Base-by-base conservation (phyloP, 1,140 invertebrate species). In the Pogonognathellus flavescens region DNA sequence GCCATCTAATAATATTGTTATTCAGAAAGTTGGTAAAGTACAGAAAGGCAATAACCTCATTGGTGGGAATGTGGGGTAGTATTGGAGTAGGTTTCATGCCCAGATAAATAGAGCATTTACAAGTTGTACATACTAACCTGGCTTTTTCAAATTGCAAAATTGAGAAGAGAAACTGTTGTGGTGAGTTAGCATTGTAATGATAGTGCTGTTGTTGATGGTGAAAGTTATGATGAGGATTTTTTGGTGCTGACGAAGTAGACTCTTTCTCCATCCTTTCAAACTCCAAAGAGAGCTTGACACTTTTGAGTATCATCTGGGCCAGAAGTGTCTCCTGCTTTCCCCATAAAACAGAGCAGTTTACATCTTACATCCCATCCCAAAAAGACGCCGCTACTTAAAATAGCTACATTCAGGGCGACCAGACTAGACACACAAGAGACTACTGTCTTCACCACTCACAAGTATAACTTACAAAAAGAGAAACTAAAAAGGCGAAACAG, bases 241-340 rank as follows among this genome's bases (percentile, higher is more conserved):
- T 55, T 9, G 55, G 80, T 8, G 60, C 22, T 66, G 60, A 59
- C 11, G 60, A 55, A 52, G 86, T 55, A 13, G 80, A 80, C 49
- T 83, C 57, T 10, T 20, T 85, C 52, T 82, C 86, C 84, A 84
- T 84, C 52, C 57, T 84, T 18, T 88, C 85, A 66, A 87, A 80
- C 60, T 88, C 88, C 60, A 88, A 59, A 10, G 83, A 72, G 50
- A 88, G 66, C 59, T 87, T 87, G 6, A 88, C 87, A 80, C 86
- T 88, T 82, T 86, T 85, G 18, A 88, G 59, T 52, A 88, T 87
- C 87, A 87, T 86, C 60, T 88, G 88, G 49, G 88, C 86, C 50
- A 88, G 60, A n/a, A 88, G 84, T 50, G 84, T 87, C 80, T 88
- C 88, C 88, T 88, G 70, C 11, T 57, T 50, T n/a, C 31, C 13